Base-by-base conservation (phyloP, 1,140 invertebrate genomes). In the Diorhabda carinulata region DNA sequence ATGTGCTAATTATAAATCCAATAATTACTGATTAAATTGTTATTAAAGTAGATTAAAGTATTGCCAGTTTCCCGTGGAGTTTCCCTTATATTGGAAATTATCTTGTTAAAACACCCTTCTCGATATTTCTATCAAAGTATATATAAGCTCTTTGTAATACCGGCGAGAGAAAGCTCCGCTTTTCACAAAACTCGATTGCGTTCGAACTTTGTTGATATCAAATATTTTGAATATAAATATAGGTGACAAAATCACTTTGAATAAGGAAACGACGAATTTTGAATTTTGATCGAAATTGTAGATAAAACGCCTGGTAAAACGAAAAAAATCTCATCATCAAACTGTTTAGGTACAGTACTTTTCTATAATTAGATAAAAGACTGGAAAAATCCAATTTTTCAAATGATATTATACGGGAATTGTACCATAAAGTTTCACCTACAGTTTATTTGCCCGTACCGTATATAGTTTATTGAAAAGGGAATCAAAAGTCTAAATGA, bases 1-100 rank as follows among this genome's bases (percentile, higher is more conserved):
- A 72, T 72, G 71, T 72, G 71, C 69, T 72, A 68, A 72, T 72
- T 72, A 72, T 59, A 72, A 72, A 70, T 72, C 71, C 69, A 72
- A 72, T 72, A 72, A 72, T 72, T 72, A 72, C 67, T 70, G 71
- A 70, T 72, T 72, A 72, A 72, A 70, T 66, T 70, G 66, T 64
- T 64, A 72, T 72, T 72, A 70, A 70, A 62, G 61, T 70, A 70
- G 71, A 72, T 72, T 72, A 72, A 72, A 72, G 68, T 72, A 72
- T 72, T 66, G 64, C 71, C 66, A 67, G 58, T 60, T 25, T 68
- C 64, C 69, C 25, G 58, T 66, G 56, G 59, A 65, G 63, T 70
- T 70, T 70, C 69, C 69, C 69, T 70, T 67, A 70, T 70, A 70
- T 70, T 67, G 59, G 69, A 70, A 70, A 70, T 70, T 70, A 64